Base-by-base conservation (phyloP, 1,140 invertebrate species). In the Macrobrachium nipponense region DNA sequence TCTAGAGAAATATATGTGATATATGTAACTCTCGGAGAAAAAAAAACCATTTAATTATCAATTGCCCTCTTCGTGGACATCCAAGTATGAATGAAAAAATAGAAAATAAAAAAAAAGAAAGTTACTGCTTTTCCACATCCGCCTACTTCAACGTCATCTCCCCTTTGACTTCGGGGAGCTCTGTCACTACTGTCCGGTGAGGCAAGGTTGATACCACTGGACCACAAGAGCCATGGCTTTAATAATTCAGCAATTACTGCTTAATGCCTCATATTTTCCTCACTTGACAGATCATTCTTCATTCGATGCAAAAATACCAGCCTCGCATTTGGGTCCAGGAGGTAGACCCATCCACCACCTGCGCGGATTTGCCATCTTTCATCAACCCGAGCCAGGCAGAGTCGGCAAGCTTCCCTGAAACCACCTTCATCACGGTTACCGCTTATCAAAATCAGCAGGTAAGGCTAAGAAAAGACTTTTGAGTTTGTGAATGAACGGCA, bases 291-390 rank as follows among this genome's bases (percentile, higher is more conserved):
- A 93, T 95, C 81, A 93, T 95, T 64, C 91, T 95, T 15, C 95
- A 95, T 90, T 95, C 94, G 15, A 95, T 95, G 94, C 94, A 95
- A 90, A 94, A 94, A 89, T 95, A 95, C 90, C 92, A 94, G 89
- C 93, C 95, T 83, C 91, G 94, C 88, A 91, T 95, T 84, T 80
- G 78, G 80, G 72, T 83, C n/a, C 77, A 85, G 75, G 87, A 87
- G 58, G 80, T 81, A 20, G 59, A 17, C 18, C 23, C 61, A 2
- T 73, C 73, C 7, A 27, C 75, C 0, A 51, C 27, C 20, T 82
- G 75, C 80, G 58, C 75, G 11, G 68, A 77, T 20, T 75, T 82
- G 59, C 72, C 75, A 6, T n/a, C 36, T 43, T 62, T 77, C 14
- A 36, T 84, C 8, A 68, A 87, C 81, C 36, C n/a, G 11, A 20